Evolutionary conservation across 64 coral and sea anemone genomes (phyloP), one percentile per base, ranked within the genome.

Genomic region (Montipora capricornis): DNA sequence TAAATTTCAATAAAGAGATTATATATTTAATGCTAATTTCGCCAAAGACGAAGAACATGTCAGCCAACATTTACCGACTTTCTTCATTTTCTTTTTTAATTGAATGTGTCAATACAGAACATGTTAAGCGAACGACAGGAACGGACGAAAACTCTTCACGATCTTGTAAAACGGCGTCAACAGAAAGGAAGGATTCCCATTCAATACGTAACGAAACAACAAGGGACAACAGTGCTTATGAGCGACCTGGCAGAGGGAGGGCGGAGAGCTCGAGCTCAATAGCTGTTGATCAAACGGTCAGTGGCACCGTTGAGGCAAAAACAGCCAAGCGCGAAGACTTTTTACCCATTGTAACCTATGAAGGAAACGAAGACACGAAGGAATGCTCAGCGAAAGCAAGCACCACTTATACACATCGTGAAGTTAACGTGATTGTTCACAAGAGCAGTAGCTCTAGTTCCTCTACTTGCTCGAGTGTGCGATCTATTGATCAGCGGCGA

Each of bases 341-440:
- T 60, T 2, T 73, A 20, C 82, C 82, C 22, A 19, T 71, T 48
- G 82, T 86, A 49, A 86, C 64, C 29, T 86, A 49, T 22, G 82
- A 86, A 49, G 82, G 82, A 73, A 46, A 17, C 19, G 82, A 86
- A 47, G 64, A 51, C 6, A 71, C 82, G 10, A 6, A 20, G 7
- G 45, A 15, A 49, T n/a, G 13, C 13, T 12, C 76, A 78, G 44
- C 11, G 44, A 78, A 78, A n/a, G 45, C 76, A 46, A 78, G 44
- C 49, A 82, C 22, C 49, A 51, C 8, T 12, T 68, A 73, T 48
- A 16, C 44, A 5, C 66, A 86, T 46, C 46, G 82, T 49, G 62
- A 86, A 22, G 82, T 86, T 15, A 86, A 86, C 5, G 82, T 86
- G 82, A 70, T 86, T 71, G 66, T 86, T 86, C 82, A 73, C 16